Base-by-base conservation (phyloP, 2,113 vertebrate species). In the Globicephala melas region DNA sequence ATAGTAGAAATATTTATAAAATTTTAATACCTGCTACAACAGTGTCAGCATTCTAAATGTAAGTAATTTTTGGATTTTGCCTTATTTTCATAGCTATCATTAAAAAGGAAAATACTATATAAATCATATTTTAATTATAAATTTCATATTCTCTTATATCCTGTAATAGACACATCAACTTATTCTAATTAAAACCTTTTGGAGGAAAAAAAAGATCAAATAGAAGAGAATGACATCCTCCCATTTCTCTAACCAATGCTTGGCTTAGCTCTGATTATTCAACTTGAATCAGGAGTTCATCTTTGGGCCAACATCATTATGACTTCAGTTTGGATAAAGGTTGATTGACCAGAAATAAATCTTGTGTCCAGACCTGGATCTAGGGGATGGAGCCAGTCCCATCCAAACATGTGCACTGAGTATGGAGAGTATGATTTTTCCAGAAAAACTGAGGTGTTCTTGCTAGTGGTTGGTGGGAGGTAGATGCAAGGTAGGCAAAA, bases 271-370 rank as follows among this genome's bases (percentile, higher is more conserved):
- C 9, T 88, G 33, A 47, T 60, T 31, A 62, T 55, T 58, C 21
- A 47, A 28, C 28, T 87, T 41, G 44, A 87, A 13, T 50, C 8
- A 62, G 65, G 12, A 92, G 9, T 38, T 15, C 13, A 81, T 67
- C 15, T 53, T 74, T 90, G 14, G 33, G 55, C 2, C 25, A 60
- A 23, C 36, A 55, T 79, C 38, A 65, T 9, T 53, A 3, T 86
- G 63, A 68, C 41, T 94, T 95, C 25, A 63, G 25, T 58, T 95
- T 63, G 13, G 28, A 36, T n/a, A 96, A 77, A 79, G n/a, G 65
- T 12, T 4, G 28, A 55, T 21, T 20, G 33, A 20, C 26, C 15
- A 50, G 28, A 86, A 82, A 94, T 36, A 86, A 21, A 10, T 36
- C 8, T 94, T 74, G 21, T 36, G n/a, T 65, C 8, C 10, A 26